Evolutionary conservation across 2,888 invertebrate species (phyloP).

Genomic region (Yponomeuta plumbellus): DNA sequence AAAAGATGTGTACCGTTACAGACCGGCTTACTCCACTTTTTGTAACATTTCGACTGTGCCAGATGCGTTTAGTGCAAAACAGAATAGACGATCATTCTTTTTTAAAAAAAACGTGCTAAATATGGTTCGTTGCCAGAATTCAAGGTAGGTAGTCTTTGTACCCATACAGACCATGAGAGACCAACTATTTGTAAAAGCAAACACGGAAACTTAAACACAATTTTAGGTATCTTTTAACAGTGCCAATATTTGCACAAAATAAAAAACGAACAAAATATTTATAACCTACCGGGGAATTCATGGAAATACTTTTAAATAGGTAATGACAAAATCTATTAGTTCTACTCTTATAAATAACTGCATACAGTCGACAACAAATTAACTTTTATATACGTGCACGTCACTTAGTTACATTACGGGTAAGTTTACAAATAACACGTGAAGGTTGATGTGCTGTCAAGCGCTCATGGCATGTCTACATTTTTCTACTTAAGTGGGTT

Average conservation of each 20-base stretch:
- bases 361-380: too few species aligned
- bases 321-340: neutral
- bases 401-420: too few species aligned
- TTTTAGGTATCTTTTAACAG: neutral
- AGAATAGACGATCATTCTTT: neutral
- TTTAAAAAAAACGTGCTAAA: neutral
- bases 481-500: neutral
- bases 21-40: constrained; percentile 44
- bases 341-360: neutral
- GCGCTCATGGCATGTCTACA: too few species aligned
- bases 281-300: neutral
- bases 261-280: neutral
- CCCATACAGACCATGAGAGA: neutral
- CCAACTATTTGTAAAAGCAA: neutral
- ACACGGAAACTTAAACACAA: neutral
- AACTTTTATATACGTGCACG: too few species aligned
- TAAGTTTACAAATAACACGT: too few species aligned
- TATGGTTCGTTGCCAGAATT: neutral
- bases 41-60: constrained; percentile 19
- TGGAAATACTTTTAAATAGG: neutral
- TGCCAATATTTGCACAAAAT: neutral
- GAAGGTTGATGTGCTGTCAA: too few species aligned
- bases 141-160: neutral
- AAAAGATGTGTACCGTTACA: constrained; percentile 39
- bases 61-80: constrained; percentile 1